Conservation (phyloP, 2,113 vertebrate genomes). For the Telmatochromis sp. region DNA sequence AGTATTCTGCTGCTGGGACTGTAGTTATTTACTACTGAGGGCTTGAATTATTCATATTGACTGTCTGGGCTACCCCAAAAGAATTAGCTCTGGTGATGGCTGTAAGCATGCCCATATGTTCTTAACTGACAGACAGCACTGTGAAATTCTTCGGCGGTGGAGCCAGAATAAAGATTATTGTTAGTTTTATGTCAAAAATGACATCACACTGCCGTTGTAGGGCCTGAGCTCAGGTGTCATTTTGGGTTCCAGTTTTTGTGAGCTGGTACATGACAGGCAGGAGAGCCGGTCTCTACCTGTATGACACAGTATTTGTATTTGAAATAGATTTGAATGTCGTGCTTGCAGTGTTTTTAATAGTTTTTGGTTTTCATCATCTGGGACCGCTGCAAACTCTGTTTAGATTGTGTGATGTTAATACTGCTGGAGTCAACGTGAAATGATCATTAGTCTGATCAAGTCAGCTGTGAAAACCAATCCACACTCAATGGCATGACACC, state of each 20-base stretch:
- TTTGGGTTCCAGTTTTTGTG: not conserved
- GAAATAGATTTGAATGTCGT: not conserved
- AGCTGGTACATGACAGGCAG: not conserved
- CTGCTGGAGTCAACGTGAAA: not conserved
- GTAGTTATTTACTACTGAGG: not conserved
- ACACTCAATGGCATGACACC: too few species aligned
- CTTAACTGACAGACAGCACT: not conserved
- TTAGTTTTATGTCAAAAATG: not conserved
- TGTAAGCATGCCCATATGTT: not conserved
- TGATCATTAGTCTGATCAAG: too few species aligned
- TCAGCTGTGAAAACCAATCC: too few species aligned
- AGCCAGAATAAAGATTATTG: not conserved
- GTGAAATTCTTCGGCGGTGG: fast-evolving
- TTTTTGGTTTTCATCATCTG: not conserved
- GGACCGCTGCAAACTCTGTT: not conserved
- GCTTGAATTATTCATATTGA: not conserved
- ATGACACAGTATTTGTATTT: not conserved
- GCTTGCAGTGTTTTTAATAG: not conserved
- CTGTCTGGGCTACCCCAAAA: not conserved
- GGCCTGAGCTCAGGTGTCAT: not conserved
- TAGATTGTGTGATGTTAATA: not conserved
- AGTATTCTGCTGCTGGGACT: not conserved
- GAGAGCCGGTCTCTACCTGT: not conserved
- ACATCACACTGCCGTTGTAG: not conserved
- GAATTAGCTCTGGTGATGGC: not conserved